A percentile compares a stretch with the other conserved stretches of the same genome.
Conservation (phyloP, 30 jellyfish, hydroid and myxozoan species). For the Aurelia coerulea region DNA sequence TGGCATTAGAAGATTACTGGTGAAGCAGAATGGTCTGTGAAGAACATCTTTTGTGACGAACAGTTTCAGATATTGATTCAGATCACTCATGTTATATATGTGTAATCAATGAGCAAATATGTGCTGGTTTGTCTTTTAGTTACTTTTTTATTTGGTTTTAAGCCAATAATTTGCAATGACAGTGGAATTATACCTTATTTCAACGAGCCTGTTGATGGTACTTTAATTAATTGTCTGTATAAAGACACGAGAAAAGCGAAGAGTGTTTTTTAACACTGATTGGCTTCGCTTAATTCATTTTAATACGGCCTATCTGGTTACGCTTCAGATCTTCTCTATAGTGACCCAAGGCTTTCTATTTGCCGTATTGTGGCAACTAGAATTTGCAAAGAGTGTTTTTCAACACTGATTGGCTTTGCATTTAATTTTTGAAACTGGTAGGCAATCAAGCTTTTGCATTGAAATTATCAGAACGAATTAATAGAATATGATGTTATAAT, state of each 20-base stretch:
- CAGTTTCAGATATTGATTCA: no score
- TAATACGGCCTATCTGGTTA: background rate
- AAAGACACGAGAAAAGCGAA: conserved; percentile 15
- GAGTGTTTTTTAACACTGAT: conserved; percentile 71
- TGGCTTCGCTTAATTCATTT: conserved; percentile 13
- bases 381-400: conserved; percentile 33
- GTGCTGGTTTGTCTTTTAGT: background rate
- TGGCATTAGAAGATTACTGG: no score
- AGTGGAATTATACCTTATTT: no score
- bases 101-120: background rate
- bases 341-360: no score
- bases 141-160: no score
- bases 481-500: no score
- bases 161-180: no score
- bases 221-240: background rate
- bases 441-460: background rate
- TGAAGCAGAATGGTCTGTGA: no score
- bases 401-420: conserved; percentile 55
- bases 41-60: no score
- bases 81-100: background rate
- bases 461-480: no score
- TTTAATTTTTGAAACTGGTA: background rate
- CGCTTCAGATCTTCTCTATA: no score
- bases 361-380: background rate
- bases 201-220: no score